Conservation (phyloP, 2,888 invertebrate genomes). For the Steromphala cineraria region DNA sequence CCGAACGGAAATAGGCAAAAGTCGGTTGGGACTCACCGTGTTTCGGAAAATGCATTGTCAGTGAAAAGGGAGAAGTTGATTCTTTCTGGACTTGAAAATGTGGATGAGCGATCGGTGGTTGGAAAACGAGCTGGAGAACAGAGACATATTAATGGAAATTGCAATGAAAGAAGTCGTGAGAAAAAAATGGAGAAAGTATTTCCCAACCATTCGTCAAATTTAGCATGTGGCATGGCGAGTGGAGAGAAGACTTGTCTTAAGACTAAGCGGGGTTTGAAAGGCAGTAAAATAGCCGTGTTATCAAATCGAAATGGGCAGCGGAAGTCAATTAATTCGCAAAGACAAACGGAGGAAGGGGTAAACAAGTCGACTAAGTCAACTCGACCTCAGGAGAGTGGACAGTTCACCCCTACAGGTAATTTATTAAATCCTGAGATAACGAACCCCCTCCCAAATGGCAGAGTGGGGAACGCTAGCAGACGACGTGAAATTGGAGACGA, state of each 20-base stretch:
- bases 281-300: slow-evolving; percentile 3
- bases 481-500: slow-evolving; percentile 16
- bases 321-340: not conserved
- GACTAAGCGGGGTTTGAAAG: not conserved
- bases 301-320: not conserved
- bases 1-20: not conserved
- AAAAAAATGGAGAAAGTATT: slow-evolving; percentile 13
- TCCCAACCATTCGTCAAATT: not conserved
- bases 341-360: not conserved
- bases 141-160: not conserved
- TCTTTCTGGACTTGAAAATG: not conserved
- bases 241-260: not conserved
- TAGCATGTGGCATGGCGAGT: not conserved
- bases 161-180: not conserved
- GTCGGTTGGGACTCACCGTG: not conserved
- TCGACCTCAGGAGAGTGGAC: not conserved
- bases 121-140: not conserved
- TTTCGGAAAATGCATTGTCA: not conserved
- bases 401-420: not conserved
- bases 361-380: not conserved
- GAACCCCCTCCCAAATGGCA: not conserved
- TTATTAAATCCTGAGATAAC: slow-evolving; percentile 2
- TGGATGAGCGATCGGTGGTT: not conserved
- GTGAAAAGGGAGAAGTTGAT: not conserved
- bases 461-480: slow-evolving; percentile 2